phyloP scores from a whole-genome alignment of 1,140 invertebrate species.

The Amphibalanus amphitrite region DNA sequence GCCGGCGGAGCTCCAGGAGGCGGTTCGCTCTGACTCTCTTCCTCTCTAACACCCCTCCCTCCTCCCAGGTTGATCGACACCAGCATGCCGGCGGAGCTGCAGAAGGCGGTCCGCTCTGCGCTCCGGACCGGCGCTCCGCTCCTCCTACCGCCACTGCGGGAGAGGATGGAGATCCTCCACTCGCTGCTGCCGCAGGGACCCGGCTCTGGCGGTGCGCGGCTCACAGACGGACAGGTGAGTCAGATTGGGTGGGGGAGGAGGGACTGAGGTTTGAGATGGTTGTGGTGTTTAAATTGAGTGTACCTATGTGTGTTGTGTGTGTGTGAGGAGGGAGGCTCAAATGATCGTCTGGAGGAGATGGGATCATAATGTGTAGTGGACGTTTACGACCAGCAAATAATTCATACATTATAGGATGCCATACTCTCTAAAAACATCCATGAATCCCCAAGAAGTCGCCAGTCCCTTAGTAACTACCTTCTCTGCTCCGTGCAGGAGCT shows the following conservation, averaged over 20 bases:
- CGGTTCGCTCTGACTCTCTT: conserved; percentile 38
- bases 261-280: no score
- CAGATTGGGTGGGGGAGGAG: no score
- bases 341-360: no score
- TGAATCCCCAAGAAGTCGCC: no score
- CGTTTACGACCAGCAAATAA: no score
- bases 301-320: neutral
- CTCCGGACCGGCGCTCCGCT: conserved; percentile 39
- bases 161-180: conserved; percentile 39
- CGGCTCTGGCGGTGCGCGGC: conserved; percentile 26
- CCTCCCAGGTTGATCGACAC: conserved; percentile 37
- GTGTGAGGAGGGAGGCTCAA: no score
- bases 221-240: conserved; percentile 39
- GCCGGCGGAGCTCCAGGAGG: conserved; percentile 33
- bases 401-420: no score
- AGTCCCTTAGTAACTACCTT: no score
- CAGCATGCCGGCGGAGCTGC: conserved; percentile 33
- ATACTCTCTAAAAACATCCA: no score
- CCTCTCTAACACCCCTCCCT: no score
- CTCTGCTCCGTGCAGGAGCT: conserved; percentile 28
- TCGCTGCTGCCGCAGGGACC: conserved; percentile 37
- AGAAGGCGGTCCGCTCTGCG: conserved; percentile 36
- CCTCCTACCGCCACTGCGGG: conserved; percentile 38
- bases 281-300: no score
- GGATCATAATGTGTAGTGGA: no score